phyloP scores from a whole-genome alignment of 1,140 invertebrate species.

The Drusus annulatus region DNA sequence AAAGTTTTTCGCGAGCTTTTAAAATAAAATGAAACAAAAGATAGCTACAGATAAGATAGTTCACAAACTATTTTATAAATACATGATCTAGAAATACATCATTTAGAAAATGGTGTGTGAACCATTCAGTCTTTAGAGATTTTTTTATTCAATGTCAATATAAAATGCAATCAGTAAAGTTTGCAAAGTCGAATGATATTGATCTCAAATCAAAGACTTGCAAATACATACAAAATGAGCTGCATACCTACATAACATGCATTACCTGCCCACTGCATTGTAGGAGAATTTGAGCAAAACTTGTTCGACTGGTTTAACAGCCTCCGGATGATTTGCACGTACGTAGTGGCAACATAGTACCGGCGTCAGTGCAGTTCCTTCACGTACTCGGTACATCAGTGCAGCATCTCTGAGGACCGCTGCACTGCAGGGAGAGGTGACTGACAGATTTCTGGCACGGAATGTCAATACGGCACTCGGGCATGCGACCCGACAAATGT shows the following conservation, averaged over 20 bases:
- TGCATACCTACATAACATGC: neutral
- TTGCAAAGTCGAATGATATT: too few species aligned
- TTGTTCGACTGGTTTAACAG: neutral
- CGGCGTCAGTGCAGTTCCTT: too few species aligned
- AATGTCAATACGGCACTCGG: slow-evolving; percentile 6
- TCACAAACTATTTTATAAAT: too few species aligned
- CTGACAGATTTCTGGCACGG: slow-evolving; percentile 10
- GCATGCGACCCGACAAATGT: neutral
- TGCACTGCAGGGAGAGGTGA: neutral
- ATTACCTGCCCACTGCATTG: neutral
- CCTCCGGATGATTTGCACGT: slow-evolving; percentile 3
- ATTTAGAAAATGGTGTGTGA: too few species aligned
- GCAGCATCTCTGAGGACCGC: neutral
- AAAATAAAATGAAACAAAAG: too few species aligned
- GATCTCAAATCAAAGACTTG: too few species aligned
- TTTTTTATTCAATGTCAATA: too few species aligned
- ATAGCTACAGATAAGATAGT: too few species aligned
- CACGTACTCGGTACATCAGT: neutral
- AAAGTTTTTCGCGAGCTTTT: too few species aligned
- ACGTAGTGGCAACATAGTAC: neutral
- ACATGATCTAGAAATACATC: too few species aligned
- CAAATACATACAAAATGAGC: neutral
- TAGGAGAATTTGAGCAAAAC: neutral
- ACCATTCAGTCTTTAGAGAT: too few species aligned
- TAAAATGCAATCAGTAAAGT: too few species aligned